Percentiles rank a stretch among this genome's conserved stretches.
Evolutionary conservation across 2,113 vertebrate genomes (phyloP).

Genomic region (Channa argus): DNA sequence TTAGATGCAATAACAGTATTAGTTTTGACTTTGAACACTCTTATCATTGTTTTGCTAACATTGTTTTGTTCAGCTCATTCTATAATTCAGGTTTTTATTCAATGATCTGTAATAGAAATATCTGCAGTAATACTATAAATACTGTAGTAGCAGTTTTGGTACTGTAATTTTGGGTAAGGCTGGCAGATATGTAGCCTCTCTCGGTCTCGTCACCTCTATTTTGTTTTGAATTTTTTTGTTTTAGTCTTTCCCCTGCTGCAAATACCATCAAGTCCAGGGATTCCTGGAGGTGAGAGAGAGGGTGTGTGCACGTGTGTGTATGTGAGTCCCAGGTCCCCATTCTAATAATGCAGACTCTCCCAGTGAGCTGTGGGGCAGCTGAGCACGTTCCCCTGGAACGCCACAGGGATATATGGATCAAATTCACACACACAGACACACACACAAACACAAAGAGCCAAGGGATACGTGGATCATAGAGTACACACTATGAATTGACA

Average conservation of each 20-base stretch:
- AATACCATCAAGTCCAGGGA: conserved; percentile 62
- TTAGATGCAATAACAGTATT: neutral
- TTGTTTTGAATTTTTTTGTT: conserved; percentile 54
- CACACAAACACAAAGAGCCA: conserved; percentile 23
- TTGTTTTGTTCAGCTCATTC: neutral
- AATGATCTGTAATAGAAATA: neutral
- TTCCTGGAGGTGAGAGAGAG: conserved; percentile 48
- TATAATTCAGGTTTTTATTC: too few relatives aligned
- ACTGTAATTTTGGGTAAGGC: neutral
- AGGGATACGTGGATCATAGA: conserved; percentile 61
- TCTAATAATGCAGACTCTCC: conserved; percentile 85
- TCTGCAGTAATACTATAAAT: neutral
- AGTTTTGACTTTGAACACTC: neutral
- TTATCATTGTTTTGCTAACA: neutral
- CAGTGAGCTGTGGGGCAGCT: conserved; percentile 81
- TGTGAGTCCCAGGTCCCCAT: conserved; percentile 77
- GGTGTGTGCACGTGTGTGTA: conserved; percentile 42
- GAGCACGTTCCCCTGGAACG: conserved; percentile 71
- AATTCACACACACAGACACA: conserved; percentile 53
- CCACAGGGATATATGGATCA: conserved; percentile 76
- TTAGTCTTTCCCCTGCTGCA: conserved; percentile 50
- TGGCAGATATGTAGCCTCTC: conserved; percentile 13
- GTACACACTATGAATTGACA: conserved; percentile 57
- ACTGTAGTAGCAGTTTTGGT: neutral
- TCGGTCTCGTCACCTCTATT: conserved; percentile 23